Evolutionary conservation across 1,140 invertebrate species (phyloP).

Genomic region (Apis florea): DNA sequence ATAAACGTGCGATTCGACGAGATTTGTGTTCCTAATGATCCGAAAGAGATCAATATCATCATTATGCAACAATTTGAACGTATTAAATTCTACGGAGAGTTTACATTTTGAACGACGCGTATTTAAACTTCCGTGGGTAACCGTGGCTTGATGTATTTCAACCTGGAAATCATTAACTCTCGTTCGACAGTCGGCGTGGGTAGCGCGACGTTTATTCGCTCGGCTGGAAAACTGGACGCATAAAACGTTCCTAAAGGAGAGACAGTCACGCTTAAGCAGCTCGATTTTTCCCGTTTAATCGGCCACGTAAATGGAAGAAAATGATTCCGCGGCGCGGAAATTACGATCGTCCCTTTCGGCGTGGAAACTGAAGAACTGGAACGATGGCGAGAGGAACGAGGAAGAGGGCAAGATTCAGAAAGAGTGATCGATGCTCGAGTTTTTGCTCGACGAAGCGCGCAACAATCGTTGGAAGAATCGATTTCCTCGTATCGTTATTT

Average conservation of each 20-base stretch:
- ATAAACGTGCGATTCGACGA: too few species aligned
- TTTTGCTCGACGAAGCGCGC: conserved; percentile 13
- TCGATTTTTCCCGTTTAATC: conserved; percentile 14
- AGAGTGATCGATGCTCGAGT: conserved; percentile 27
- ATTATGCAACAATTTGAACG: too few species aligned
- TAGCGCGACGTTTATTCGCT: background rate
- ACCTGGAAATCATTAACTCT: background rate
- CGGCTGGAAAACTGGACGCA: background rate
- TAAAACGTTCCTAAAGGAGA: background rate
- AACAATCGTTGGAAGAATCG: conserved; percentile 6
- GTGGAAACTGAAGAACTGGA: conserved; percentile 12
- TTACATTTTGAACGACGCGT: background rate
- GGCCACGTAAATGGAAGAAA: conserved; percentile 10
- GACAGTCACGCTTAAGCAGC: background rate
- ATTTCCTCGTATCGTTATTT: background rate
- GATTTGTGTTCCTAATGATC: too few species aligned
- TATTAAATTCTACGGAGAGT: too few species aligned
- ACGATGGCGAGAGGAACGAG: conserved; percentile 23
- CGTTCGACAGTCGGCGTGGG: background rate
- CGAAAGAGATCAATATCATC: too few species aligned
- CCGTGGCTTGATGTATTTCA: background rate
- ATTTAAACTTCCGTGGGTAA: background rate
- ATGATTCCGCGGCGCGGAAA: conserved; percentile 42
- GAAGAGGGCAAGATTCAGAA: conserved; percentile 31
- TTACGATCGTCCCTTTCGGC: conserved; percentile 41